Conservation (phyloP, 2,797 vertebrate genomes). For the Clamator glandarius region DNA sequence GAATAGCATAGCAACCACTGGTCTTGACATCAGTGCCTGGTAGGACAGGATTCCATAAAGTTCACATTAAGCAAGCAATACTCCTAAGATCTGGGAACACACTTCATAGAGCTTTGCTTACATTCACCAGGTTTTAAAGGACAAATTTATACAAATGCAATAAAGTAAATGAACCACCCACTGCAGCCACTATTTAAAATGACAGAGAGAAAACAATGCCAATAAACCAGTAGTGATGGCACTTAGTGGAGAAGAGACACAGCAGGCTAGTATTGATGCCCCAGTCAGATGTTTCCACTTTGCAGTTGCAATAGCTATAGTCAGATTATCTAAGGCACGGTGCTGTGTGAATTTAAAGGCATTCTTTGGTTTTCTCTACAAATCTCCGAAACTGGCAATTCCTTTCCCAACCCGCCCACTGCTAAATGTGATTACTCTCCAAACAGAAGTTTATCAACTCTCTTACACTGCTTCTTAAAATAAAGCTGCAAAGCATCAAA, state of each 20-base stretch:
- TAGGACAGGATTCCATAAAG: neutral
- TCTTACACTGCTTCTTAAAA: neutral
- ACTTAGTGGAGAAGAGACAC: neutral
- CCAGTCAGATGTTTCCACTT: neutral
- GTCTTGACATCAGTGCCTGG: neutral
- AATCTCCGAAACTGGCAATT: neutral
- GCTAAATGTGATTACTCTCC: neutral
- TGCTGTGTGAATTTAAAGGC: neutral
- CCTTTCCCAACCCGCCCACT: neutral
- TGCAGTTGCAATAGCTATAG: neutral
- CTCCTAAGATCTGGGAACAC: neutral
- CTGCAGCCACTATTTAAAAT: neutral
- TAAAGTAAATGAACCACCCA: neutral
- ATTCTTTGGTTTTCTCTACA: neutral
- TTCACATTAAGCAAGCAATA: neutral
- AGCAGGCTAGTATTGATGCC: neutral
- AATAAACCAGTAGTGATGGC: neutral
- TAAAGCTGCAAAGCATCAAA: neutral
- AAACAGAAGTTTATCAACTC: neutral
- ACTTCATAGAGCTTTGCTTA: neutral
- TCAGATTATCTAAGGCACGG: neutral
- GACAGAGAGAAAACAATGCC: neutral
- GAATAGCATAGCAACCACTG: neutral
- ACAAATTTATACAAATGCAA: neutral
- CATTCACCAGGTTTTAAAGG: neutral